A percentile compares a stretch with the other conserved stretches of the same genome.
Conservation (phyloP, 2,888 invertebrate species). For the Polydesmus complanatus region DNA sequence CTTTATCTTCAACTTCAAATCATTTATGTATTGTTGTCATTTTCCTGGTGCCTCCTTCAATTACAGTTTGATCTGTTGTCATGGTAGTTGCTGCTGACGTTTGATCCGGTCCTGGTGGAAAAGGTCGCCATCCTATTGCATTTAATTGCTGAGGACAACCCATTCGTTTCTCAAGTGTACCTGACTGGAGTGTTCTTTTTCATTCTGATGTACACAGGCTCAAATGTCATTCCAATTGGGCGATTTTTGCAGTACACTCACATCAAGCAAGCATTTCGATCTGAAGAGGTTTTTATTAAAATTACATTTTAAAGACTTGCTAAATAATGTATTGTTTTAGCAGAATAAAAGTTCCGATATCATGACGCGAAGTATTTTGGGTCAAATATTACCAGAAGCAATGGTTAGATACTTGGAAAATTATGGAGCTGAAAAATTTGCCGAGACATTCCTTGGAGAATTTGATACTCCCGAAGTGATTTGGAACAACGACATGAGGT, state of each 20-base stretch:
- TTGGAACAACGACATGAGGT: conserved; percentile 96
- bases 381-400: conserved; percentile 90
- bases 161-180: conserved; percentile 83
- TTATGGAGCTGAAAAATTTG: conserved; percentile 95
- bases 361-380: conserved; percentile 82
- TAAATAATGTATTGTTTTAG: conserved; percentile 4
- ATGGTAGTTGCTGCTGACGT: conserved; percentile 74
- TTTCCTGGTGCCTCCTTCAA: no score
- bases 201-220: conserved; percentile 96
- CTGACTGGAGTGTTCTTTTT: conserved; percentile 95
- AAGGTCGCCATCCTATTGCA: conserved; percentile 73
- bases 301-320: neutral
- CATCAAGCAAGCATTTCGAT: conserved; percentile 84
- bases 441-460: conserved; percentile 93
- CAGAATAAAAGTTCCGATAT: conserved; percentile 46
- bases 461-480: conserved; percentile 99
- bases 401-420: conserved; percentile 98
- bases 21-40: no score
- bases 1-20: neutral
- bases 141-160: conserved; percentile 89
- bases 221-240: conserved; percentile 90
- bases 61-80: conserved; percentile 9
- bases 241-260: conserved; percentile 87
- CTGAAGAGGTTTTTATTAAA: conserved; percentile 57
- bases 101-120: conserved; percentile 92